These are phyloP conservation scores for Tridacna gigas DNA, from an alignment of 2,888 invertebrate species.

Conservation along the genomic window DNA sequence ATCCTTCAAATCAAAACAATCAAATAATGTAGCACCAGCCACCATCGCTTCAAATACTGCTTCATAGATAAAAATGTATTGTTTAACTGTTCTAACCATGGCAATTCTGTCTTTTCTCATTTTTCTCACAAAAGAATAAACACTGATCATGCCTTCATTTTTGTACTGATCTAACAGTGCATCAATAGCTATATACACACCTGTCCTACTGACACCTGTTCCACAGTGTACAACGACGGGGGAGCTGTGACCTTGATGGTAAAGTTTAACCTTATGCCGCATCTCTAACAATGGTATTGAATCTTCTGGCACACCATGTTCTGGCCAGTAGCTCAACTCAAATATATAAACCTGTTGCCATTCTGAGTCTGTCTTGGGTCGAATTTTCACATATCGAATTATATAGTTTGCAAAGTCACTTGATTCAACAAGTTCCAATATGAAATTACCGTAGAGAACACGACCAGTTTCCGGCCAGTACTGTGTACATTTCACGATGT, in stretches of 20 bases:
- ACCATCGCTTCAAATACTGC: constrained; percentile 82
- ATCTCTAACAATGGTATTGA: constrained; percentile 82
- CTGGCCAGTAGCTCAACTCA: constrained; percentile 83
- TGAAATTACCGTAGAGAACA: constrained; percentile 93
- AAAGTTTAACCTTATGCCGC: constrained; percentile 71
- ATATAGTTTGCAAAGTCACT: constrained; percentile 97
- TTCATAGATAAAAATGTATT: constrained; percentile 84
- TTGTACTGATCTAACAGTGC: constrained; percentile 82
- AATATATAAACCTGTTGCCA: constrained; percentile 72
- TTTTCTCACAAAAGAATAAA: constrained; percentile 77
- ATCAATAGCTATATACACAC: constrained; percentile 83
- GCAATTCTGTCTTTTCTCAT: constrained; percentile 80
- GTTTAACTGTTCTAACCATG: constrained; percentile 83
- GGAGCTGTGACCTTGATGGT: constrained; percentile 61
- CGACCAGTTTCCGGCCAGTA: constrained; percentile 94
- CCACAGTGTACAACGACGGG: constrained; percentile 84
- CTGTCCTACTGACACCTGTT: constrained; percentile 83
- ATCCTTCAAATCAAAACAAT: constrained; percentile 76
- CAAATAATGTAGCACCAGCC: constrained; percentile 74
- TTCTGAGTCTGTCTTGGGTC: constrained; percentile 54
- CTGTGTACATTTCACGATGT: constrained; percentile 92
- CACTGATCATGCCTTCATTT: constrained; percentile 81
- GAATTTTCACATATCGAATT: constrained; percentile 75
- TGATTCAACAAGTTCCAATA: constrained; percentile 94
- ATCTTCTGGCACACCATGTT: constrained; percentile 81